A percentile compares a stretch with the other conserved stretches of the same genome.
These are phyloP conservation scores for Tetragonula carbonaria DNA, from an alignment of 2,888 invertebrate genomes.

Conservation along the genomic window DNA sequence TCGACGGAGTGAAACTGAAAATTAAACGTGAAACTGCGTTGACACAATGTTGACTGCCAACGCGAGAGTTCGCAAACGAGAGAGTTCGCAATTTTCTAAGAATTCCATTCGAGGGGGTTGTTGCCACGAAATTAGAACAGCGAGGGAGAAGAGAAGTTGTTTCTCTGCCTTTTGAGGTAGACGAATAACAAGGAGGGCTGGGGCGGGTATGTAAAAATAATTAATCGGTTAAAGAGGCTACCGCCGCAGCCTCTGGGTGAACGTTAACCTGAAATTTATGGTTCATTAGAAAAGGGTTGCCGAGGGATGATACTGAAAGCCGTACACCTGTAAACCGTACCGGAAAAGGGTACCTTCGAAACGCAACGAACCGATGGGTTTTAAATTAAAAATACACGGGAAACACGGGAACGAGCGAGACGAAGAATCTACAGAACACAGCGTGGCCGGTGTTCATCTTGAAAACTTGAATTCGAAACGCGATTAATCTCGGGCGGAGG, in stretches of 20 bases:
- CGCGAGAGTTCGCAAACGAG: background rate
- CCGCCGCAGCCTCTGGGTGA: slow-evolving; percentile 8
- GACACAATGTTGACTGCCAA: background rate
- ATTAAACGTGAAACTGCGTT: background rate
- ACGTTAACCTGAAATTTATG: slow-evolving; percentile 60
- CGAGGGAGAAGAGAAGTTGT: background rate
- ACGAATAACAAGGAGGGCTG: background rate
- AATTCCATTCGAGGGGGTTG: background rate
- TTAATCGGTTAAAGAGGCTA: slow-evolving; percentile 37
- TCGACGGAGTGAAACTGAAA: no score
- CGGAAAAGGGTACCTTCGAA: slow-evolving; percentile 44
- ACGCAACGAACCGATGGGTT: slow-evolving; percentile 27
- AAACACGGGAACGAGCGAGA: background rate
- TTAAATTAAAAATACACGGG: slow-evolving; percentile 44
- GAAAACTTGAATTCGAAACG: background rate
- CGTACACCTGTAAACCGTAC: slow-evolving; percentile 40
- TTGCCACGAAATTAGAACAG: background rate
- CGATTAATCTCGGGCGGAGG: background rate
- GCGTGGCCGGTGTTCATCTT: background rate
- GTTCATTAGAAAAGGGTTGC: slow-evolving; percentile 60
- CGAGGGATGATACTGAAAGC: slow-evolving; percentile 35
- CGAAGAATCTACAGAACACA: slow-evolving; percentile 10
- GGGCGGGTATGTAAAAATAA: slow-evolving; percentile 49
- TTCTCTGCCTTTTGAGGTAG: background rate
- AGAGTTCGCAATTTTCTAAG: background rate